These are phyloP conservation scores for Biston betularia DNA, from an alignment of 2,888 invertebrate species.

Conservation along the genomic window DNA sequence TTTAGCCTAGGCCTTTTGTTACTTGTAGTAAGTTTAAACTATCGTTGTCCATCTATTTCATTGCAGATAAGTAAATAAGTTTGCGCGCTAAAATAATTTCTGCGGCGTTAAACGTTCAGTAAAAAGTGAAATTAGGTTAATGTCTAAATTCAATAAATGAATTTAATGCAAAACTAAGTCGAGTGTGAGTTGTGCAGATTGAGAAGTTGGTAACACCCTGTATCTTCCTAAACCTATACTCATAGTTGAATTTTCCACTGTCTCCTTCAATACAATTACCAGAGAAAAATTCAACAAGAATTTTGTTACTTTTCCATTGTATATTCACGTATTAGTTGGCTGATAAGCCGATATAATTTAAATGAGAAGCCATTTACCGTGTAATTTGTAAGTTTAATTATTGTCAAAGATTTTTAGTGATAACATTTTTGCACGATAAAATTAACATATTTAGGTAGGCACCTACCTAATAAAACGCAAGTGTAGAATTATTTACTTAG, in stretches of 20 bases:
- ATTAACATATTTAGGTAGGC: not conserved
- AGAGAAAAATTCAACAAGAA: constrained; percentile 21
- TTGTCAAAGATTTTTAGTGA: constrained; percentile 32
- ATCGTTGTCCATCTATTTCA: not conserved
- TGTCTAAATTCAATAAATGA: not conserved
- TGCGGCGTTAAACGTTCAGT: not conserved
- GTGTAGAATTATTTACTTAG: too few species aligned
- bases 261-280: not conserved
- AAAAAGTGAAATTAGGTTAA: not conserved
- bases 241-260: constrained; percentile 47
- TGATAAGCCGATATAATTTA: constrained; percentile 27
- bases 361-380: not conserved
- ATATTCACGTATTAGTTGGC: constrained; percentile 41
- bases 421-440: not conserved
- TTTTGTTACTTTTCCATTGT: constrained; percentile 16
- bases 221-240: constrained; percentile 63
- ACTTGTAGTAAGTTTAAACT: not conserved
- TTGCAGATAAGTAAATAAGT: not conserved
- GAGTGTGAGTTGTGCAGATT: constrained; percentile 37
- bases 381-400: constrained; percentile 28
- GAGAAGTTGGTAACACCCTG: constrained; percentile 77
- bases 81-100: not conserved
- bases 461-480: too few species aligned
- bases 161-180: not conserved
- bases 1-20: constrained; percentile 1